Base-by-base conservation (phyloP, 2,797 vertebrate genomes). In the Okamejei kenojei region DNA sequence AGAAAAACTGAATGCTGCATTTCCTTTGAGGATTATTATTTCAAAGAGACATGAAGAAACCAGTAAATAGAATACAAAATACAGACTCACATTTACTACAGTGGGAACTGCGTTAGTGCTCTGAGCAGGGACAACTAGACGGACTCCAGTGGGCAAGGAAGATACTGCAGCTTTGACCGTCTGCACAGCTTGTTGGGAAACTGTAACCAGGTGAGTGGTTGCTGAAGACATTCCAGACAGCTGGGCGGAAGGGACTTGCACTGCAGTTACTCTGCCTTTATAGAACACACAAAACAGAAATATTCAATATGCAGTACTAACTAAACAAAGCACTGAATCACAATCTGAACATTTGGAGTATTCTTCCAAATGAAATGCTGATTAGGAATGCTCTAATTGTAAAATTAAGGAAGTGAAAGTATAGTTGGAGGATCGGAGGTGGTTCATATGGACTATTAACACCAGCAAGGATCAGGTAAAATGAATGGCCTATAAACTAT, bases 121-220 rank as follows among this genome's bases (percentile, higher is more conserved):
- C 45, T 92, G 90, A 26, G 90, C 90, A 29, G 90, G 90, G 23
- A 92, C 90, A 76, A 92, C 90, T 29, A 92, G 90, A 32, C 90
- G 90, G 11, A 92, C 71, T 29, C 90, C 90, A 92, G 90, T 45
- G n/a, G 90, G 90, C 73, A 92, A 92, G 73, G 90, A 92, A n/a
- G 90, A 92, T n/a, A 92, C 90, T 45, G 90, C 90, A 74, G 90
- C 90, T 76, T 92, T 92, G n/a, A 92, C 90, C n/a, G 90, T 92
- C 73, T 92, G 90, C 11, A 92, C 90, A 92, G 90, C 90, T 76
- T 92, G 90, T 23, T 92, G 90, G 45, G 90, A 92, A 38, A 92
- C 90, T 76, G 90, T 92, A 76, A 92, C 90, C 71, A 92, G 90
- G 23, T 92, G 90, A 71, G 90, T 13, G 13, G 90, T 38, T 91